Percentiles rank a stretch among this genome's conserved stretches.
Evolutionary conservation across 2,113 vertebrate species (phyloP).

Genomic region (Hippotragus niger): DNA sequence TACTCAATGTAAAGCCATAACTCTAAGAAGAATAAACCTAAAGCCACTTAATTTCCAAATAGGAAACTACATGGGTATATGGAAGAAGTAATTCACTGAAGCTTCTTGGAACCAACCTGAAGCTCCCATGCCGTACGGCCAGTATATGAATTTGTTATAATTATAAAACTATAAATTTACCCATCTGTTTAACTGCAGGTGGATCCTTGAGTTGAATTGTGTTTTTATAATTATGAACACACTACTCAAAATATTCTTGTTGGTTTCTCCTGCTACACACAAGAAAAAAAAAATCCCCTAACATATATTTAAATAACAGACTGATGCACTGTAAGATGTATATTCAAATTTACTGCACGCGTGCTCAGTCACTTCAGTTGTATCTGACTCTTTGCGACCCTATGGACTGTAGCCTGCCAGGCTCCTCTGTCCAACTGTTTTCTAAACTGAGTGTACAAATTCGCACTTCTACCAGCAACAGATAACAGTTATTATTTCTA

Average conservation of each 20-base stretch:
- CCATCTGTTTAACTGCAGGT: neutral
- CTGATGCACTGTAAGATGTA: neutral
- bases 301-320: neutral
- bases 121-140: neutral
- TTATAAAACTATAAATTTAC: neutral
- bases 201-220: neutral
- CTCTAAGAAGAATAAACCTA: neutral
- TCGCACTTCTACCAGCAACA: neutral
- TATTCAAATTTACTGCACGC: neutral
- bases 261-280: neutral
- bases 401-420: neutral
- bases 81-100: neutral
- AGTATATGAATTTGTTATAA: neutral
- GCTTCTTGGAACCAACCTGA: neutral
- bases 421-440: neutral
- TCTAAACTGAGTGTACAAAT: neutral
- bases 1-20: neutral
- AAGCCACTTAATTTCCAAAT: constrained; percentile 3
- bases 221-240: neutral
- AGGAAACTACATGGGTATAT: neutral
- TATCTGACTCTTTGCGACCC: neutral
- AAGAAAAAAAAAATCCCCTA: neutral
- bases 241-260: neutral
- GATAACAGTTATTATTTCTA: neutral
- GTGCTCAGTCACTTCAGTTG: neutral